phyloP scores from a whole-genome alignment of 2,797 vertebrate genomes.

The Falco cherrug region DNA sequence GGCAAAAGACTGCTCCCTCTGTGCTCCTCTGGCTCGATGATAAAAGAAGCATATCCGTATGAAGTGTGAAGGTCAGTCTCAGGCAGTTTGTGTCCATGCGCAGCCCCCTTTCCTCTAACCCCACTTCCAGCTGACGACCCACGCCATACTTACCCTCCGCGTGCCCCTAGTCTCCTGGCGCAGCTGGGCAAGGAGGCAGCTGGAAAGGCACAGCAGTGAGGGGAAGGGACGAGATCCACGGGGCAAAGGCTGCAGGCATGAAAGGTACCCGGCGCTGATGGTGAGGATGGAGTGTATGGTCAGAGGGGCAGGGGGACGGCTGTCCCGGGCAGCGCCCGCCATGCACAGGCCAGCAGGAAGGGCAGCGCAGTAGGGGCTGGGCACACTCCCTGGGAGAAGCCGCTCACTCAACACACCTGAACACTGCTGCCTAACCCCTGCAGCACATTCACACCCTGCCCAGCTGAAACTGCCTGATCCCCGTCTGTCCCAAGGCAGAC shows the following conservation, averaged over 20 bases:
- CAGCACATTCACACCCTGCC: background rate
- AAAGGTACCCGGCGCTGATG: accelerated
- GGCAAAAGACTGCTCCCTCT: background rate
- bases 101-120: background rate
- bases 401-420: accelerated
- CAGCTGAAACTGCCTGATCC: too few relatives aligned
- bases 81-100: accelerated
- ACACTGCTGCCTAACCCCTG: accelerated
- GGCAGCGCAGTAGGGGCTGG: background rate
- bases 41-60: accelerated
- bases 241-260: background rate
- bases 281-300: background rate
- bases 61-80: background rate
- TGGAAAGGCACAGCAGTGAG: background rate
- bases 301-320: accelerated
- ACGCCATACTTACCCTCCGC: accelerated
- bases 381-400: too few relatives aligned
- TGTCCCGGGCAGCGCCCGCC: background rate
- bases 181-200: accelerated
- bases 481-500: background rate
- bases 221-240: accelerated
- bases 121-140: too few relatives aligned
- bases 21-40: background rate
- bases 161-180: accelerated
- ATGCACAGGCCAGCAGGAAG: background rate